Conservation (phyloP, 2,797 vertebrate species). For the Clarias pachynema region DNA sequence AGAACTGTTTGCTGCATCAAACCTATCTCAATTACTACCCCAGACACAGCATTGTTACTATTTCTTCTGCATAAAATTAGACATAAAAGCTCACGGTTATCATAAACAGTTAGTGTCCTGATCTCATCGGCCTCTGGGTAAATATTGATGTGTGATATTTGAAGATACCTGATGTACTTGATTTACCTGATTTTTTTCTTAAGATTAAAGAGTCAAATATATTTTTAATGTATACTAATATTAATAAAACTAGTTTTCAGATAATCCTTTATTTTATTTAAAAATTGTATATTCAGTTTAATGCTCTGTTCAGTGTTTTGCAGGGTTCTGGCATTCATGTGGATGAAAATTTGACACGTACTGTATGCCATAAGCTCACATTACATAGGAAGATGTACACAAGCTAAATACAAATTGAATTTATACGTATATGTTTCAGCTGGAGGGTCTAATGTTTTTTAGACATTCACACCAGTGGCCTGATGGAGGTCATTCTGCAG, state of each 20-base stretch:
- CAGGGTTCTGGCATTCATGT: too few species aligned
- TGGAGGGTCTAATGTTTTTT: too few species aligned
- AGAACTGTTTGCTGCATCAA: constrained; percentile 33
- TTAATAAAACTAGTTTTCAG: too few species aligned
- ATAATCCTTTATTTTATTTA: too few species aligned
- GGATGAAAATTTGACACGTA: too few species aligned
- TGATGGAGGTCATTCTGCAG: too few species aligned
- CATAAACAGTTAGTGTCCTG: not conserved
- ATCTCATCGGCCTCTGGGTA: not conserved
- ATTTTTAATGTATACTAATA: too few species aligned
- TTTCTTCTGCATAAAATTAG: not conserved
- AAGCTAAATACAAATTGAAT: too few species aligned
- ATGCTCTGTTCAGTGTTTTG: too few species aligned
- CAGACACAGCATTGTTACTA: constrained; percentile 23
- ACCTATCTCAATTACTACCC: constrained; percentile 41
- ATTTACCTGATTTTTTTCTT: not conserved
- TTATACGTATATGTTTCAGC: too few species aligned
- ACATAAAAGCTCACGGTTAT: not conserved
- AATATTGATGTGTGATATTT: not conserved
- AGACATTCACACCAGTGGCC: too few species aligned
- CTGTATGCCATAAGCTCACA: not conserved
- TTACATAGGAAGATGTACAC: not conserved
- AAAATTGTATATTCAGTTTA: too few species aligned
- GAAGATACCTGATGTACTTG: not conserved
- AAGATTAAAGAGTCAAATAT: not conserved